Conservation (phyloP, 2,113 vertebrate genomes). For the Suricata suricatta region DNA sequence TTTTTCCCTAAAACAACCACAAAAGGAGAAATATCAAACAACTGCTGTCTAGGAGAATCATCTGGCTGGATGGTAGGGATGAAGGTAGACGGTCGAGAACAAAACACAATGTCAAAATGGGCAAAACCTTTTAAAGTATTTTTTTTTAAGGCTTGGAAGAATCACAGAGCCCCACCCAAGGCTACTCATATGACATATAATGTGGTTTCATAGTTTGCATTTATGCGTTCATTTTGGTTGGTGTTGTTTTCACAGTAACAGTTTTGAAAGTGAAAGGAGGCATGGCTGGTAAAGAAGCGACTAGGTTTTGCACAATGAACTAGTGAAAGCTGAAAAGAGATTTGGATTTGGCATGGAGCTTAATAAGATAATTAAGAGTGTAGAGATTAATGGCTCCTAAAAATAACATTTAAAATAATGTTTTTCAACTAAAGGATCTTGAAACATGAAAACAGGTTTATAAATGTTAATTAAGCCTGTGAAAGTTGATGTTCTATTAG, state of each 20-base stretch:
- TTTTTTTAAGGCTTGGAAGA: conserved; percentile 58
- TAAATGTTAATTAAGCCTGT: conserved; percentile 76
- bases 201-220: conserved; percentile 67
- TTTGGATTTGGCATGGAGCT: conserved; percentile 57
- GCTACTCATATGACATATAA: conserved; percentile 74
- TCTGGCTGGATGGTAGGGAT: conserved; percentile 39
- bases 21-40: conserved; percentile 73
- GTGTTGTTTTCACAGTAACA: conserved; percentile 65
- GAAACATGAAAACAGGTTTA: conserved; percentile 68
- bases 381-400: conserved; percentile 67
- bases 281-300: conserved; percentile 47
- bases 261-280: conserved; percentile 74
- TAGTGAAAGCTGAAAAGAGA: conserved; percentile 55
- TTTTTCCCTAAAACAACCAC: conserved; percentile 79
- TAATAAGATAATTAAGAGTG: conserved; percentile 78
- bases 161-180: conserved; percentile 67
- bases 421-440: conserved; percentile 73
- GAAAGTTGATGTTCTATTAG: conserved; percentile 64
- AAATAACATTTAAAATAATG: conserved; percentile 78
- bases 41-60: conserved; percentile 42
- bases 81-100: conserved; percentile 51
- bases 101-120: conserved; percentile 69
- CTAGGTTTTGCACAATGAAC: conserved; percentile 65
- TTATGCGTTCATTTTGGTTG: conserved; percentile 49
- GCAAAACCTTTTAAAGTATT: conserved; percentile 67